Evolutionary conservation across 2,888 invertebrate genomes (phyloP).

Genomic region (Macrostomum cliftonense): DNA sequence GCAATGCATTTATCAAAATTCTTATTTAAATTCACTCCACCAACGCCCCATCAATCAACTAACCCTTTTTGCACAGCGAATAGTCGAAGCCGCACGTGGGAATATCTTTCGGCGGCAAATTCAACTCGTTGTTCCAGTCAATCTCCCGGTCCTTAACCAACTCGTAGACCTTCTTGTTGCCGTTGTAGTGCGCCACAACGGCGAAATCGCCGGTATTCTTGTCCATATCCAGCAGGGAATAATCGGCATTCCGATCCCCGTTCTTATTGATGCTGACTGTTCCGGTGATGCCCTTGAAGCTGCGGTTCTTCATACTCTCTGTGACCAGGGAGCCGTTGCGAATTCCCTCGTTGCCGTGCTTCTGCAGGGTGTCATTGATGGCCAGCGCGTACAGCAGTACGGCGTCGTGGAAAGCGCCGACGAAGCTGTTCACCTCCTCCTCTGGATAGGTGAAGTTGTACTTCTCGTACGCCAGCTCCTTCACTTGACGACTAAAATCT

Average conservation of each 20-base stretch:
- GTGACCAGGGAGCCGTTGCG: slow-evolving; percentile 57
- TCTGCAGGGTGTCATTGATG: slow-evolving; percentile 56
- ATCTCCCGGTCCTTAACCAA: slow-evolving; percentile 2
- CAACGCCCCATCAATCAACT: no score
- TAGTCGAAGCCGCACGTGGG: slow-evolving; percentile 81
- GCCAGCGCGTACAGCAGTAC: slow-evolving; percentile 70
- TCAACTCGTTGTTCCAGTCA: slow-evolving; percentile 24
- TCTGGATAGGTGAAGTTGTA: slow-evolving; percentile 22
- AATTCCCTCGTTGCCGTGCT: slow-evolving; percentile 17
- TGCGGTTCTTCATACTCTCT: slow-evolving; percentile 58
- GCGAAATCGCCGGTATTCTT: slow-evolving; percentile 53
- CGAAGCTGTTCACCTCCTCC: slow-evolving; percentile 57
- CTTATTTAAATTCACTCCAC: no score
- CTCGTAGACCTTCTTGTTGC: slow-evolving; percentile 2
- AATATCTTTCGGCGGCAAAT: slow-evolving; percentile 55
- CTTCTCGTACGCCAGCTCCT: slow-evolving; percentile 22
- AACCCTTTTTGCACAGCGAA: slow-evolving; percentile 47
- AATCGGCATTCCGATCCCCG: slow-evolving; percentile 72
- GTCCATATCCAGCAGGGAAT: slow-evolving; percentile 71
- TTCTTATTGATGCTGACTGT: slow-evolving; percentile 71
- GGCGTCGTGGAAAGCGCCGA: slow-evolving; percentile 76
- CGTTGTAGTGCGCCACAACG: slow-evolving; percentile 15
- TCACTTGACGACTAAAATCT: slow-evolving; percentile 54
- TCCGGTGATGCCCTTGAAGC: slow-evolving; percentile 65
- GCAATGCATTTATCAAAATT: no score